Evolutionary conservation across 1,140 invertebrate species (phyloP), one percentile per base, ranked within the genome.

Genomic region (Caenorhabditis inopinata): DNA sequence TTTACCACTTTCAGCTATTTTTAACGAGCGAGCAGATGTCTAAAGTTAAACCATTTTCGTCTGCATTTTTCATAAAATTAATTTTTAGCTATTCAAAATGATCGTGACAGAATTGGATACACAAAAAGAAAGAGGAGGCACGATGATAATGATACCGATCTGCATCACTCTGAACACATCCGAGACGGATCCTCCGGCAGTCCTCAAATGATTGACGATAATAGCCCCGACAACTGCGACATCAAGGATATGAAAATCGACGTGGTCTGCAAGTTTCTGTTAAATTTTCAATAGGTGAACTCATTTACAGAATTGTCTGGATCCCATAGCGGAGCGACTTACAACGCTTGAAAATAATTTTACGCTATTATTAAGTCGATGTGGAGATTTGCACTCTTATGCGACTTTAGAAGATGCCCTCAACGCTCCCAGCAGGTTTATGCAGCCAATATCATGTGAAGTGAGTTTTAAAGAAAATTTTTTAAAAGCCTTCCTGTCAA

Each of bases 321-420:
- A 87, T 62, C 82, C 83, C 14, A 80, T 88, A 35, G 79, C 88
- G 18, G 86, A 88, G 32, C 23, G 85, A 23, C 75, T 87, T 23
- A 86, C 87, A 12, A 78, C 79, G 16, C 76, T 87, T 29, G 86
- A 87, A 62, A 87, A 87, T 48, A 87, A 87, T 74, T 88, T 87
- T 48, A 84, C 87, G 12, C 53, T 87, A 7, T 73, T 87, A 27
- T 51, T 87, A 12, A 87, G 86, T 48, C 75, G 86, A n/a, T 85
- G 83, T 12, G 58, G 16, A 0, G 78, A 86, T 11, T 84, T 87
- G 11, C 74, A 77, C 16, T 80, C 86, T 0, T 87, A 87, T 49
- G 87, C 78, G 0, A 79, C 86, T 0, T 74, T 87, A 58, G 85
- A 85, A 51, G 85, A 85, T 32, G 86, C 87, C 11, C 48, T 87